phyloP scores from a whole-genome alignment of 1,140 invertebrate species.

The Gyrodactylus salaris region DNA sequence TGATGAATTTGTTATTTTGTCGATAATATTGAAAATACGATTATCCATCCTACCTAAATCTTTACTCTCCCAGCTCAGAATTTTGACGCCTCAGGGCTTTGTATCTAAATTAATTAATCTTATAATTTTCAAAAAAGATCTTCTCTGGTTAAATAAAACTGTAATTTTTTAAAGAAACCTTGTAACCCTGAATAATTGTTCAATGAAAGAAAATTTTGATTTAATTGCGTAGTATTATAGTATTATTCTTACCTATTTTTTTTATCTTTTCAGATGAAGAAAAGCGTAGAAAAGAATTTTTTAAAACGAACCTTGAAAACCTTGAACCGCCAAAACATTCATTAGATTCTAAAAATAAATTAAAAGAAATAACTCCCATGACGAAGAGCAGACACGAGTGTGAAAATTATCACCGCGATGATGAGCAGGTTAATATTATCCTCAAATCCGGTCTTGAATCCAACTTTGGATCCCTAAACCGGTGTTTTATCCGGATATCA shows the following conservation, averaged over 20 bases:
- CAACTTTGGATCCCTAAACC: slow-evolving; percentile 15
- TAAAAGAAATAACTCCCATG: not conserved
- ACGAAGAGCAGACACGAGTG: slow-evolving; percentile 22
- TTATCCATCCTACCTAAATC: no score
- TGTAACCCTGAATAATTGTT: no score
- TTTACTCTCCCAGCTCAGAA: no score
- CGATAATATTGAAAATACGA: no score
- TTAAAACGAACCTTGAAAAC: slow-evolving; percentile 13
- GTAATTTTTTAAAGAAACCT: no score
- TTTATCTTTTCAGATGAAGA: slow-evolving; percentile 13
- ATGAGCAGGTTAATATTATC: slow-evolving; percentile 38
- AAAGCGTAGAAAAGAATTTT: slow-evolving; percentile 15
- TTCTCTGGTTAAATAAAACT: no score
- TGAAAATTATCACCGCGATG: slow-evolving; percentile 56
- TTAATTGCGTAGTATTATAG: not conserved
- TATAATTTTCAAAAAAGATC: no score
- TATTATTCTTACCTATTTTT: not conserved
- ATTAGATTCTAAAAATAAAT: not conserved
- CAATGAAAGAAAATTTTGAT: no score
- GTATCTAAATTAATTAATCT: no score
- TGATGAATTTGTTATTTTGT: no score
- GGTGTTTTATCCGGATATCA: slow-evolving; percentile 56
- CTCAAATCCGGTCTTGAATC: slow-evolving; percentile 14
- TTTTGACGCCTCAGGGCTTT: no score
- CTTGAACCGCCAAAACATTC: not conserved